Evolutionary conservation across 2,797 vertebrate species (phyloP).

Genomic region (Tragelaphus eurycerus): DNA sequence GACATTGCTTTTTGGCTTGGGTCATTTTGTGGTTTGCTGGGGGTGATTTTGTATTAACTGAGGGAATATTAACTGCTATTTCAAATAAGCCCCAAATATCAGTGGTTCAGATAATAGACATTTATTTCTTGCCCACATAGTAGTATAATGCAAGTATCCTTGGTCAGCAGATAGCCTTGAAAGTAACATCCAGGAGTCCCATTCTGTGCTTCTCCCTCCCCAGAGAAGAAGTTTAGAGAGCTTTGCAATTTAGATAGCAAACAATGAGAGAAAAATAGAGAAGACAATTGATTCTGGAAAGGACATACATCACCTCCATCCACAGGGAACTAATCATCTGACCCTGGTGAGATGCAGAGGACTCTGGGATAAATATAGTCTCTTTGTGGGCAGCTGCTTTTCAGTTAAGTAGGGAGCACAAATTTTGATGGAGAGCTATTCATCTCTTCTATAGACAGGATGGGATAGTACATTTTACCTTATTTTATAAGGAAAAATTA

Average conservation of each 20-base stretch:
- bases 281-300: neutral
- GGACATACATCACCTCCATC: neutral
- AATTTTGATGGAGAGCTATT: neutral
- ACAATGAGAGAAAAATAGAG: neutral
- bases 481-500: neutral
- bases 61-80: neutral
- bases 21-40: neutral
- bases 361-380: neutral
- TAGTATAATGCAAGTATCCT: neutral
- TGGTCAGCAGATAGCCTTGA: neutral
- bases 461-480: neutral
- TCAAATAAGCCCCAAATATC: neutral
- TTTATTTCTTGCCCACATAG: neutral
- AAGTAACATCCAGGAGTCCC: neutral
- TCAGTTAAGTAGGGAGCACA: neutral
- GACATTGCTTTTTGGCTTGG: neutral
- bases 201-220: neutral
- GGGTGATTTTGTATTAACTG: neutral
- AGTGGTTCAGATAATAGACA: neutral
- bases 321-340: neutral
- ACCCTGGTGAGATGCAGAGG: neutral
- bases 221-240: neutral
- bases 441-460: neutral
- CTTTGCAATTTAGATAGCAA: neutral
- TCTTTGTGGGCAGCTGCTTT: neutral